These are phyloP conservation scores for Neosalanx taihuensis DNA, from an alignment of 2,797 vertebrate species.

Conservation along the genomic window DNA sequence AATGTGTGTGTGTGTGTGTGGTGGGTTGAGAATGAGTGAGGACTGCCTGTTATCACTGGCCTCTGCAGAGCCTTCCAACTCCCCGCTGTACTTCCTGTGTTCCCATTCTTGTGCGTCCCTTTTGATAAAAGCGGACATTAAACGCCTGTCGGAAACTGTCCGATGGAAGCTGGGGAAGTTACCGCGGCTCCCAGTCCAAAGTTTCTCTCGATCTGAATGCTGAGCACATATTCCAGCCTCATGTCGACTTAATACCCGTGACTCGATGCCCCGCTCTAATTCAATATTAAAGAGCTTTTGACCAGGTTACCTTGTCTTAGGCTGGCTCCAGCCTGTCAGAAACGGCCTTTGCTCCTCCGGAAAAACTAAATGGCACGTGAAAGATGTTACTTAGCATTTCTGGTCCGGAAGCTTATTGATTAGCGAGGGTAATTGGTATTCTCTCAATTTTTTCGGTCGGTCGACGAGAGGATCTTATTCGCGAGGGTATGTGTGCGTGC, in stretches of 20 bases:
- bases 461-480: constrained; percentile 4
- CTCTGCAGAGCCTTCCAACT: no score
- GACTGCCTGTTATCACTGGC: no score
- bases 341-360: constrained; percentile 23
- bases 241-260: constrained; percentile 53
- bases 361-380: constrained; percentile 22
- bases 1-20: neutral
- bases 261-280: constrained; percentile 47
- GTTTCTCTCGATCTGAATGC: constrained; percentile 34
- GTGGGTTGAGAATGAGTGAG: no score
- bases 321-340: constrained; percentile 44
- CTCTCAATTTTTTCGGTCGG: constrained; percentile 22
- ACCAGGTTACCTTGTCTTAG: constrained; percentile 34
- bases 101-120: no score
- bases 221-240: constrained; percentile 52
- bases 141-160: neutral
- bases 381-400: constrained; percentile 37
- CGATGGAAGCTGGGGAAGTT: no score
- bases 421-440: constrained; percentile 30
- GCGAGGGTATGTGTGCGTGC: neutral
- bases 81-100: no score
- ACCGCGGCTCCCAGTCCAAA: neutral
- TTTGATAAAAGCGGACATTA: no score
- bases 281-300: constrained; percentile 56
- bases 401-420: constrained; percentile 32